Base-by-base conservation (phyloP, 37 sponge, comb jelly and placozoan genomes). In the Trichoplax adhaerens region DNA sequence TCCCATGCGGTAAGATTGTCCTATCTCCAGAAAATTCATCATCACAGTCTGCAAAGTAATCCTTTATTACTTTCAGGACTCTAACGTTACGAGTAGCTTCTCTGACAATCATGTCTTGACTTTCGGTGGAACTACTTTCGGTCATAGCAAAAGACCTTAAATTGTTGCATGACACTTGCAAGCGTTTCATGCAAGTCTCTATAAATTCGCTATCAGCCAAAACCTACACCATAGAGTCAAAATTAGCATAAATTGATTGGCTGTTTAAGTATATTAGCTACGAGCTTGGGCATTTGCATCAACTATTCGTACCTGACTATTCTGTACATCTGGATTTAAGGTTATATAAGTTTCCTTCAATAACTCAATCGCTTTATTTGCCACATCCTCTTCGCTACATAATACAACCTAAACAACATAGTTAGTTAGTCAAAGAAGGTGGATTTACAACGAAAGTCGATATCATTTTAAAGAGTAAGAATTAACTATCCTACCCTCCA, bases 321-420 rank as follows among this genome's bases (percentile, higher is more conserved):
- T 72, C 66, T 81, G 81, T 53, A 90, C 77, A 53, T 88, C 79
- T 2, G 86, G 55, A 60, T 75, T 79, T 47, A 92, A 79, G 71
- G 82, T 88, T 52, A 89, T 92, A 77, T 74, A 85, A 50, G 85
- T 85, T 51, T 92, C 90, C 68, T 85, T 92, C 64, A 92, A 64
- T 53, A 89, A 74, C 72, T 92, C 91, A 72, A 92, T 92, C 48
- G 90, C 88, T 63, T 83, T 84, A 68, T 79, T 56, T 47, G 81
- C 90, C 49, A 92, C 83, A 55, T 58, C 62, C 46, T 92, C 87
- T 65, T 82, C 76, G 52, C 80, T 79, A 10, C 74, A 64, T 61
- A 92, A 76, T 46, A 92, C 80, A 3, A 82, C 81, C 72, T 71
- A 71, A 29, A 71, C 5, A 71, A 71, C 6, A 8, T 66, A 10